phyloP scores from a whole-genome alignment of 2,113 vertebrate species.

The Patagioenas fasciata region DNA sequence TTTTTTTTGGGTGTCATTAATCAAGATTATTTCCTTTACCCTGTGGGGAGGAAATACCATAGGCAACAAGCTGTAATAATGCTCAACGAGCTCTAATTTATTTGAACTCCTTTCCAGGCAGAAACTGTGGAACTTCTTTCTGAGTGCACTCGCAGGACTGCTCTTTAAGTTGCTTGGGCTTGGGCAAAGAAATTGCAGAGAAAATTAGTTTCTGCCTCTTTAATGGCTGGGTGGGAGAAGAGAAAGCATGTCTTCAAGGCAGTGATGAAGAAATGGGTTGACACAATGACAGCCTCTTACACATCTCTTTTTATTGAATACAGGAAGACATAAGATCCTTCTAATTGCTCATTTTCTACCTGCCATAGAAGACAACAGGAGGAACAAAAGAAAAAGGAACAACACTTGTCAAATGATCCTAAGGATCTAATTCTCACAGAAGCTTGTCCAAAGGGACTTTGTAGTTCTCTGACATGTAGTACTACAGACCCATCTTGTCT shows the following conservation, averaged over 20 bases:
- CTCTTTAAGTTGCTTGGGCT: neutral
- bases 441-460: slow-evolving; percentile 7
- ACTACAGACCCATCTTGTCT: slow-evolving; percentile 27
- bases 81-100: slow-evolving; percentile 47
- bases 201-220: slow-evolving; percentile 33
- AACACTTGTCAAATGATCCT: slow-evolving; percentile 60
- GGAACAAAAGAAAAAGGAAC: slow-evolving; percentile 58
- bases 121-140: slow-evolving; percentile 31
- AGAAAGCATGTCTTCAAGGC: slow-evolving; percentile 22
- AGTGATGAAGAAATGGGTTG: slow-evolving; percentile 60
- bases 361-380: slow-evolving; percentile 57
- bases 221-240: neutral
- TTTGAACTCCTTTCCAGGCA: slow-evolving; percentile 16
- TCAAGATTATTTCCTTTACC: slow-evolving; percentile 69
- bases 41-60: slow-evolving; percentile 52
- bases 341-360: slow-evolving; percentile 72
- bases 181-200: neutral
- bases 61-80: slow-evolving; percentile 59
- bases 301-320: slow-evolving; percentile 55
- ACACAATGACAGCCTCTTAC: slow-evolving; percentile 64
- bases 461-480: slow-evolving; percentile 50
- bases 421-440: slow-evolving; percentile 45
- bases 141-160: neutral
- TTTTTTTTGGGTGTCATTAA: slow-evolving; percentile 54
- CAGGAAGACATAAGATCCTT: slow-evolving; percentile 63